Conservation (phyloP, 2,113 vertebrate genomes). For the Spermophilus dauricus region DNA sequence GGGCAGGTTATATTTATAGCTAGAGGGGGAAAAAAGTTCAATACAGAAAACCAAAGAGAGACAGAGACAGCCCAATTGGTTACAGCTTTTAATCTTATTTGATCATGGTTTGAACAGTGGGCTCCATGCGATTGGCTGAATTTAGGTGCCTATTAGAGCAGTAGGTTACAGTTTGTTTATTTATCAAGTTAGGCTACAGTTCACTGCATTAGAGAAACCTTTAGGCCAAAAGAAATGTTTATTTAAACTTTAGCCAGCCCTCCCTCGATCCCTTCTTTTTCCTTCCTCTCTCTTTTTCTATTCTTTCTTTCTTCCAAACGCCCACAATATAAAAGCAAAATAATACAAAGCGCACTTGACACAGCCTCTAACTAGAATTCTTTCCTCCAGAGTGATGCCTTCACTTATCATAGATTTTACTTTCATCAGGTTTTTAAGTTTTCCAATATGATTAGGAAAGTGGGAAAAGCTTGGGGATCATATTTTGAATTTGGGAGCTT, state of each 20-base stretch:
- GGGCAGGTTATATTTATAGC: neutral
- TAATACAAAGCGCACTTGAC: neutral
- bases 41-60: neutral
- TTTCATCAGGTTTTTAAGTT: slow-evolving; percentile 13
- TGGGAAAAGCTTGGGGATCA: neutral
- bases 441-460: slow-evolving; percentile 33
- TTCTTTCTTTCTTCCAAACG: neutral
- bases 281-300: neutral
- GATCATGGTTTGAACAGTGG: neutral
- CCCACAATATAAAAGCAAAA: neutral
- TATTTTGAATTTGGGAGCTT: slow-evolving; percentile 21
- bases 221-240: neutral
- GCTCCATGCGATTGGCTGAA: neutral
- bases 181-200: neutral
- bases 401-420: slow-evolving; percentile 13
- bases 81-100: neutral
- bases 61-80: neutral
- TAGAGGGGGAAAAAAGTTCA: neutral
- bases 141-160: neutral
- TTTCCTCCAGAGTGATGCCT: neutral
- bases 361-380: neutral
- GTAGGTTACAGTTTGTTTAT: neutral
- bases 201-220: neutral
- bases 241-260: neutral
- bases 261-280: neutral